phyloP scores from a whole-genome alignment of 2,797 vertebrate genomes.

The Cryptoprocta ferox region DNA sequence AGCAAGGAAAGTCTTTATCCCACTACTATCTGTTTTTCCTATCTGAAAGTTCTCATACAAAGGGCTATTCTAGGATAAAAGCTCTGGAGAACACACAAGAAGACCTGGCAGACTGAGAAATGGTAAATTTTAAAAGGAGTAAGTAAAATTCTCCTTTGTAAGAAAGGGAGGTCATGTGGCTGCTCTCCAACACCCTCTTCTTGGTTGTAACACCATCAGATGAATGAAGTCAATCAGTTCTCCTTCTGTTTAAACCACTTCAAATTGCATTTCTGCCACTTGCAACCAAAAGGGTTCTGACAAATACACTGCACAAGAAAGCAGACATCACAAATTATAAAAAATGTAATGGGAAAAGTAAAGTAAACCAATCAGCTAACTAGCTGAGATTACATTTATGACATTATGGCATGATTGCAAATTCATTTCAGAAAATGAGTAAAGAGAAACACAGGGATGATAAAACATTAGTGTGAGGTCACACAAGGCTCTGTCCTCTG shows the following conservation, averaged over 20 bases:
- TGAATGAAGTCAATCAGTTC: slow-evolving; percentile 1
- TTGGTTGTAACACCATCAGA: background rate
- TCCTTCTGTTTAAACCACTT: slow-evolving; percentile 20
- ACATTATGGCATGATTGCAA: slow-evolving; percentile 45
- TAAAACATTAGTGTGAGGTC: slow-evolving; percentile 3
- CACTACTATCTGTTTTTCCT: slow-evolving; percentile 12
- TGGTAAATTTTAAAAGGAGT: background rate
- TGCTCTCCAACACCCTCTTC: background rate
- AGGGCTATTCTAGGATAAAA: slow-evolving; percentile 24
- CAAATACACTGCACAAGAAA: background rate
- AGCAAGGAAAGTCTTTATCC: slow-evolving; percentile 45
- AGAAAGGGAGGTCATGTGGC: background rate
- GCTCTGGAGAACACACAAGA: background rate
- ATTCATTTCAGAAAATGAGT: slow-evolving; percentile 55
- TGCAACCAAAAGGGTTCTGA: slow-evolving; percentile 45
- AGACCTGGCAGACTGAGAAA: slow-evolving; percentile 31
- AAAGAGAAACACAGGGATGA: slow-evolving; percentile 36
- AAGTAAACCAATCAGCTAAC: slow-evolving; percentile 40
- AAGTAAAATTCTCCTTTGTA: background rate
- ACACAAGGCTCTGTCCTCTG: slow-evolving; percentile 34
- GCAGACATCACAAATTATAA: background rate
- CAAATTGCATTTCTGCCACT: slow-evolving; percentile 17
- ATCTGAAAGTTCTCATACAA: slow-evolving; percentile 31
- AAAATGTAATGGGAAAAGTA: slow-evolving; percentile 52
- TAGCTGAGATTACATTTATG: slow-evolving; percentile 56